phyloP scores from a whole-genome alignment of 2,113 vertebrate species.

The Dasyurus viverrinus region DNA sequence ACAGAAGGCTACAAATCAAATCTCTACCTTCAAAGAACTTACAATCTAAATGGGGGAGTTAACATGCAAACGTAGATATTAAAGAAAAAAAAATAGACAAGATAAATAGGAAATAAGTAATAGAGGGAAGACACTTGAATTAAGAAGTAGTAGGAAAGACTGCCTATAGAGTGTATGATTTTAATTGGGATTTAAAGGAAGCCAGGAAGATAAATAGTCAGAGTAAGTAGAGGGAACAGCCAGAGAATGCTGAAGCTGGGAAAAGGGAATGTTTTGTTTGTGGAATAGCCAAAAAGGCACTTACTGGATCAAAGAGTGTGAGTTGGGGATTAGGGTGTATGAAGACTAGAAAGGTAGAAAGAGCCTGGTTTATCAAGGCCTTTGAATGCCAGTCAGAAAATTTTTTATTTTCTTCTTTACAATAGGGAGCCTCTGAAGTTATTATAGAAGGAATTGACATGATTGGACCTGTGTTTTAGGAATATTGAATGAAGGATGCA shows the following conservation, averaged over 20 bases:
- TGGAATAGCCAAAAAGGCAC: neutral
- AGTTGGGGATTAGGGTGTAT: neutral
- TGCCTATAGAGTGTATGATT: neutral
- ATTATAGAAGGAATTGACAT: neutral
- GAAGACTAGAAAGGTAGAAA: neutral
- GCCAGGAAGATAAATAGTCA: neutral
- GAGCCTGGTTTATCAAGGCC: neutral
- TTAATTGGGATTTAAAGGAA: neutral
- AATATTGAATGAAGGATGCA: neutral
- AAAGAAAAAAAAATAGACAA: neutral
- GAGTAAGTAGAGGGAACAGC: neutral
- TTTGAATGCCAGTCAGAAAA: neutral
- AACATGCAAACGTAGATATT: neutral
- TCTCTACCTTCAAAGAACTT: neutral
- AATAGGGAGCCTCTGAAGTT: neutral
- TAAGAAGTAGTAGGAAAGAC: neutral
- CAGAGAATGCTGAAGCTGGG: neutral
- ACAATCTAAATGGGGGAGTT: neutral
- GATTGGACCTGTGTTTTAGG: neutral
- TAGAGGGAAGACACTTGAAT: neutral
- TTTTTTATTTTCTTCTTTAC: neutral
- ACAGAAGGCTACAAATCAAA: neutral
- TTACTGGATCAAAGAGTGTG: neutral
- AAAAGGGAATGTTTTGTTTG: neutral
- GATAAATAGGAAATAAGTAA: neutral